Evolutionary conservation across 2,797 vertebrate species (phyloP).

Genomic region (Gadopsis bispinosus): DNA sequence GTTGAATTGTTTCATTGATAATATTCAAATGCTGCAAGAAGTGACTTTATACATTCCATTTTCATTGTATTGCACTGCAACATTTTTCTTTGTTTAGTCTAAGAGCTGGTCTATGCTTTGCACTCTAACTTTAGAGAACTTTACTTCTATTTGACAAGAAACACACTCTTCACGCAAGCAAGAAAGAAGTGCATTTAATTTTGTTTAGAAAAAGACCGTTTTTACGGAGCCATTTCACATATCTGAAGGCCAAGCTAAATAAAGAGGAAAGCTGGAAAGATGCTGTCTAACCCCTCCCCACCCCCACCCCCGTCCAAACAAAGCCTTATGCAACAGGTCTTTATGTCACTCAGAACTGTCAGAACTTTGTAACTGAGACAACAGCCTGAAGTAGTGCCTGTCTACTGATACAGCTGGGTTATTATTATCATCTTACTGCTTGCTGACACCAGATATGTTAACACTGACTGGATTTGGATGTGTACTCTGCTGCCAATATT

Average conservation of each 20-base stretch:
- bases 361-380: slow-evolving; percentile 16
- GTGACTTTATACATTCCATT: slow-evolving; percentile 13
- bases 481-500: slow-evolving; percentile 1
- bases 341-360: slow-evolving; percentile 46
- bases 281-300: slow-evolving; percentile 22
- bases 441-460: slow-evolving; percentile 1
- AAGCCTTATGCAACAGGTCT: slow-evolving; percentile 41
- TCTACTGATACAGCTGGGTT: neutral
- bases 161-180: slow-evolving; percentile 30
- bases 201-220: slow-evolving; percentile 48
- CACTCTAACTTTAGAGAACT: slow-evolving; percentile 7
- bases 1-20: slow-evolving; percentile 20
- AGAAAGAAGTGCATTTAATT: slow-evolving; percentile 52
- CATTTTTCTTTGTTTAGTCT: slow-evolving; percentile 43
- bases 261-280: slow-evolving; percentile 30
- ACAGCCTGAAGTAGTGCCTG: neutral
- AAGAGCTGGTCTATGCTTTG: slow-evolving; percentile 4
- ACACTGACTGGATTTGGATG: neutral
- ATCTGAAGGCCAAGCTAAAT: slow-evolving; percentile 60
- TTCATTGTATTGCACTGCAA: slow-evolving; percentile 7
- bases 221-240: slow-evolving; percentile 52
- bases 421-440: slow-evolving; percentile 13
- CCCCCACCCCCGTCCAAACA: slow-evolving; percentile 27
- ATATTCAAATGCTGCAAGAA: slow-evolving; percentile 7
- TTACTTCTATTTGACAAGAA: slow-evolving; percentile 14